Evolutionary conservation across 2,888 invertebrate species (phyloP), one percentile per base, ranked within the genome.

Genomic region (Drosophila anomelani): DNA sequence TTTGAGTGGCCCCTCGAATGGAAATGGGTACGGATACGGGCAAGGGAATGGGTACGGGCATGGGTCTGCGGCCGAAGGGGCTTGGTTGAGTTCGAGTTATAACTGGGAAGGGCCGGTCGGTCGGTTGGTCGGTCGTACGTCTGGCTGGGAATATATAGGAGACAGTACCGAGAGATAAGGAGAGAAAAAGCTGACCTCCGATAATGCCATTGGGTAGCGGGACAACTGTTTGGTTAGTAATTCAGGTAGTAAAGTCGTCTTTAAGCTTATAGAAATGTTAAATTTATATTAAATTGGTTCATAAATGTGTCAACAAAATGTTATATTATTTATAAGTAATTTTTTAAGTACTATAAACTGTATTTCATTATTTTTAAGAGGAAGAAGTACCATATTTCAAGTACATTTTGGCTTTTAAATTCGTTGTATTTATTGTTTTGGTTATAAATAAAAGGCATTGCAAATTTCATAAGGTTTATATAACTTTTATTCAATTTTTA

Each of bases 1-100:
- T 84, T 79, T 61, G 67, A 69, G 68, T 68, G 68, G 68, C 75
- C 66, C 64, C 63, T 70, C 69, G 61, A 56, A 46, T 60, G 73
- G 73, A 57, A 66, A 49, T 73, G 60, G 55, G 39, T 54, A 41
- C 57, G 66, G 46, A 20, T 26, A 38, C 51, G 44, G 44, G 44
- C 13, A 4, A 17, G 41, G 34, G 39, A n/a, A 39, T 17, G 39
- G 43, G 20, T 43, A 20, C 26, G 46, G 46, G 47, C 43, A 36
- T 72, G 73, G 73, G 63, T 73, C 63, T 62, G 71, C 15, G 54
- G 62, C 56, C 38, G 39, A 62, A 36, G 72, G 74, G 75, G 66
- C 75, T 75, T 66, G 47, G 75, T 58, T 55, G 36, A 10, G 36
- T 23, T 53, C 51, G 51, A 36, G 51, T 15, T 53, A 36, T 53